These are phyloP conservation scores for Coregonus sp. DNA, from an alignment of 2,797 vertebrate genomes.

Conservation along the genomic window DNA sequence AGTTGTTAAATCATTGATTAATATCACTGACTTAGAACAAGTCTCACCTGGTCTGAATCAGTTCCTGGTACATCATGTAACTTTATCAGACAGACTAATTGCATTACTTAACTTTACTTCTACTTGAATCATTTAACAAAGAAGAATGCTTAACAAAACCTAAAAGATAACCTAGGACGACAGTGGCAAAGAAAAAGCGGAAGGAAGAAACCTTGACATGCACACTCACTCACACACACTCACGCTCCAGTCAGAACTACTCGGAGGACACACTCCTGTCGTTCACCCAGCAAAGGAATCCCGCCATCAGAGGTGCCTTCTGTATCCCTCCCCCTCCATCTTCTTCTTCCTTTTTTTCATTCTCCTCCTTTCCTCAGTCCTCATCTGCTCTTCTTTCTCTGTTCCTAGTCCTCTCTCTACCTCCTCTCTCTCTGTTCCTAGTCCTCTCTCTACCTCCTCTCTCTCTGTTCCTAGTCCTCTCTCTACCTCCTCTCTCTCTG, in stretches of 20 bases:
- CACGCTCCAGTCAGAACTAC: slow-evolving; percentile 9
- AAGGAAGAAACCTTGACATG: slow-evolving; percentile 14
- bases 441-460: too few species aligned
- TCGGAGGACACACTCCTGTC: not conserved
- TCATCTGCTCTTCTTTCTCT: not conserved
- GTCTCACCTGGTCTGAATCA: not conserved
- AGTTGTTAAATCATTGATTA: not conserved
- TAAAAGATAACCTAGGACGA: slow-evolving; percentile 49
- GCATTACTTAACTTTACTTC: not conserved
- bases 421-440: too few species aligned
- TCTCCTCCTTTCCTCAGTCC: not conserved
- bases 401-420: too few species aligned
- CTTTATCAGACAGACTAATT: not conserved
- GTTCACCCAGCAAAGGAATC: slow-evolving; percentile 28
- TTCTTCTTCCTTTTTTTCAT: not conserved
- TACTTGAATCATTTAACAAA: slow-evolving; percentile 31
- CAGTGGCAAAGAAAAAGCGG: slow-evolving; percentile 55
- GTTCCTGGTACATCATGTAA: not conserved
- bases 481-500: not conserved
- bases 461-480: too few species aligned
- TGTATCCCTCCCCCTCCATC: slow-evolving; percentile 13
- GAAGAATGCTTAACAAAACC: slow-evolving; percentile 61
- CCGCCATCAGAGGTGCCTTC: slow-evolving; percentile 44
- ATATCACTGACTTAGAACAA: not conserved
- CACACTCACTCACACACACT: not conserved